Evolutionary conservation across 2,888 invertebrate species (phyloP), one percentile per base, ranked within the genome.

Genomic region (Pyrrhosoma nymphula): DNA sequence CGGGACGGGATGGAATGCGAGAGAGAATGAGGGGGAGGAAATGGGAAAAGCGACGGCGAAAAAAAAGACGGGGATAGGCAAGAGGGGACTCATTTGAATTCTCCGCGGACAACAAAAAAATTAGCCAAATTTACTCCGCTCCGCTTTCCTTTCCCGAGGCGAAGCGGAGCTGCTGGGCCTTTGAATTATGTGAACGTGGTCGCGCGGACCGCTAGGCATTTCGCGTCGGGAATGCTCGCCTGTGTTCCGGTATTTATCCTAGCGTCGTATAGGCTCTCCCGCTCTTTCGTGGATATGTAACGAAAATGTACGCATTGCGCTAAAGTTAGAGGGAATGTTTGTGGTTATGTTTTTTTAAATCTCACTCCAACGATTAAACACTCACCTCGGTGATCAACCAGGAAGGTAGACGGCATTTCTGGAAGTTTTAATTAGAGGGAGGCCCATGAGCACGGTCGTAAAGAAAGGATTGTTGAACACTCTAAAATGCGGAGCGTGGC

Each of bases 281-380:
- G 4, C 8, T n/a, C 82, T 35, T 14, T 82, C 35, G 35, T 18
- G 35, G 82, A 35, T 35, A 35, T 82, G 16, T 82, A 35, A 35
- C 82, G 1, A 82, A 60, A 82, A 82, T 82, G 82, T 82, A 82
- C 82, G 82, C 82, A 82, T 82, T 82, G 82, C 82, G 82, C 82
- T 35, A 82, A 82, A 82, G 35, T 82, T 82, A 10, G 18, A 14
- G 82, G 35, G 30, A 30, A 35, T 4, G 35, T 10, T 14, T 35
- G 82, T 35, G 35, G 82, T n/a, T 82, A 30, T 18, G 26, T 47
- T 47, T 47, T 47, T 47, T 47, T 47, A n/a, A n/a, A n/a, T 26
- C n/a, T 69, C 69, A n/a, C n/a, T n/a, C 69, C 6, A 3, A 69
- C n/a, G n/a, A 60, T 60, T 20, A 60, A 20, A 20, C 60, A 60